Evolutionary conservation across 2,113 vertebrate species (phyloP), one percentile per base, ranked within the genome.

Genomic region (Oreochromis tanganicae): DNA sequence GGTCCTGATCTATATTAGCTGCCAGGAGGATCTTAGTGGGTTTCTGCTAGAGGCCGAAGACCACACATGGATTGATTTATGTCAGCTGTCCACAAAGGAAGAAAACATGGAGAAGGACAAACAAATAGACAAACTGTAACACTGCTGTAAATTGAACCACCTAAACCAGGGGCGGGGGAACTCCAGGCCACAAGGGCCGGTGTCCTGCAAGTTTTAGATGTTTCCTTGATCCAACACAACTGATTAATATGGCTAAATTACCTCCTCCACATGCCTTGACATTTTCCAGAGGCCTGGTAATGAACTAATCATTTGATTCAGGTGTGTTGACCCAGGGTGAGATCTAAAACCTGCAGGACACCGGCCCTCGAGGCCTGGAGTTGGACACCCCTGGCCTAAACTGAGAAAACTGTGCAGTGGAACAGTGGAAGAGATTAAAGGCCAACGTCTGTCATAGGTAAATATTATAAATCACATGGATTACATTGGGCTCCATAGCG

Each of bases 11-110:
- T 84, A 71, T 8, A 73, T 7, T 59, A 79, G 61, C 48, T 80
- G 34, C 36, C n/a, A 7, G 12, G 17, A 0, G 57, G 10, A 24
- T 68, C 59, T 48, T 43, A 7, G 43, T 9, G 46, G 14, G 12
- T 48, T 13, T 81, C 17, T 75, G 54, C 54, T 75, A 54, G 84
- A 81, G 56, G 71, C 86, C 13, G 6, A 38, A 80, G 87, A 87
- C 87, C 88, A 87, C 83, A 89, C 85, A 85, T 4, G 9, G 83
- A 50, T 63, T 27, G 80, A 85, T 29, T 79, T 48, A 89, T 38
- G 81, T 84, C 81, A 84, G 83, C 61, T 83, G 84, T 82, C 75
- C 50, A 81, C 32, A 61, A 21, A 54, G 48, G 21, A 57, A 68
- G 43, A 88, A 85, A 81, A 41, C 41, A 52, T 6, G 10, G 17